Conservation (phyloP, 92 coral and sea anemone genomes). For the Anthopleura xanthogrammica region DNA sequence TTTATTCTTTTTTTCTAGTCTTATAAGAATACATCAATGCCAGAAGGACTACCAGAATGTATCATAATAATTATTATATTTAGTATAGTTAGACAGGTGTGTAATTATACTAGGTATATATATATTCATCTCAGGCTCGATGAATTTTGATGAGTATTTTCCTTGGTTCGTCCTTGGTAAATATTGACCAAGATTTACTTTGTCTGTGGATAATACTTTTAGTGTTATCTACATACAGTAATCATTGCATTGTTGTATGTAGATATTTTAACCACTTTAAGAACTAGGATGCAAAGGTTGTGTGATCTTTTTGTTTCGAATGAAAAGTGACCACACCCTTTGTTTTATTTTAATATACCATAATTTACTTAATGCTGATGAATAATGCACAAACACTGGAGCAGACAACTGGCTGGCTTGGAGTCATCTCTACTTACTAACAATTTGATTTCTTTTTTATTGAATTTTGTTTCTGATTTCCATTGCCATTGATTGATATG, state of each 20-base stretch:
- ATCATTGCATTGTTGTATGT: not conserved
- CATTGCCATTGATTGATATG: not conserved
- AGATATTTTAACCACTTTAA: slow-evolving; percentile 4
- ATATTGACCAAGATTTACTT: not conserved
- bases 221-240: not conserved
- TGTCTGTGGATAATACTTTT: not conserved
- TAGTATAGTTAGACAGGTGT: not conserved
- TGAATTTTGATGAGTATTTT: not conserved
- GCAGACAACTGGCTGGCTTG: slow-evolving; percentile 3
- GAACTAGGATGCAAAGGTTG: not conserved
- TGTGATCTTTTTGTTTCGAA: not conserved
- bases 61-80: too few species aligned
- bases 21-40: too few species aligned
- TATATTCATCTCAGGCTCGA: not conserved
- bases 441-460: not conserved
- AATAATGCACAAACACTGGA: not conserved
- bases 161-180: not conserved
- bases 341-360: not conserved
- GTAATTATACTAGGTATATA: not conserved
- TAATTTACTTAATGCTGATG: not conserved
- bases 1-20: too few species aligned
- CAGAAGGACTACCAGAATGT: too few species aligned
- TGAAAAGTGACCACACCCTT: not conserved
- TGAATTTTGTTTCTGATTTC: not conserved
- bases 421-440: not conserved